phyloP scores from a whole-genome alignment of 2,113 vertebrate species.

The Anser brachyrhynchus region DNA sequence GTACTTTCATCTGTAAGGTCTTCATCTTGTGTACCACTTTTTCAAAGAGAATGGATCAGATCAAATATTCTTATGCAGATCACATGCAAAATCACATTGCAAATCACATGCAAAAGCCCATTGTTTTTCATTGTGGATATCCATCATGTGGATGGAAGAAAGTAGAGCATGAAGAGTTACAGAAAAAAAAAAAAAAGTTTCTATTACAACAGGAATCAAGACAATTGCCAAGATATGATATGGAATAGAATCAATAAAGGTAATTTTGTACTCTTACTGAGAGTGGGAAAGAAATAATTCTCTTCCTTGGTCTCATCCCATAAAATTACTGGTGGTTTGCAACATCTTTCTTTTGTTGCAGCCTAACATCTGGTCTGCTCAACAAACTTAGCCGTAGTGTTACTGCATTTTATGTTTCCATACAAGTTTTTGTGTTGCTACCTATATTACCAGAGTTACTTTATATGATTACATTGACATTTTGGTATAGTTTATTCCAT shows the following conservation, averaged over 20 bases:
- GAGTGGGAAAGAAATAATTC: background rate
- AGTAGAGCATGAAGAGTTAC: background rate
- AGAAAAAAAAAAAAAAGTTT: background rate
- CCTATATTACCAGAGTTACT: background rate
- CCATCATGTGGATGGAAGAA: background rate
- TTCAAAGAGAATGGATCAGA: background rate
- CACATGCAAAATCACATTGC: background rate
- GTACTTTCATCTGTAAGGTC: background rate
- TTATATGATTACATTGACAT: background rate
- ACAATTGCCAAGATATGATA: background rate
- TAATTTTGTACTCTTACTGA: background rate
- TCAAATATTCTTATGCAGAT: background rate
- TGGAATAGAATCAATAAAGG: background rate
- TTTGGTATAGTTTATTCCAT: background rate
- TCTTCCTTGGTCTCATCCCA: background rate
- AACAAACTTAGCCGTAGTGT: background rate
- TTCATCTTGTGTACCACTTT: background rate
- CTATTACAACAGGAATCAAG: background rate
- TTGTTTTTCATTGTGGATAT: background rate
- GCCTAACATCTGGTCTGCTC: background rate
- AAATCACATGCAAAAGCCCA: background rate
- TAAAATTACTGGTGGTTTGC: background rate
- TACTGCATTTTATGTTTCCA: background rate
- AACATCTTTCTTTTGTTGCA: background rate
- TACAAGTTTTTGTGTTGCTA: background rate